These are phyloP conservation scores for Poeciliopsis gracilis DNA, from an alignment of 2,797 vertebrate genomes.

Conservation along the genomic window DNA sequence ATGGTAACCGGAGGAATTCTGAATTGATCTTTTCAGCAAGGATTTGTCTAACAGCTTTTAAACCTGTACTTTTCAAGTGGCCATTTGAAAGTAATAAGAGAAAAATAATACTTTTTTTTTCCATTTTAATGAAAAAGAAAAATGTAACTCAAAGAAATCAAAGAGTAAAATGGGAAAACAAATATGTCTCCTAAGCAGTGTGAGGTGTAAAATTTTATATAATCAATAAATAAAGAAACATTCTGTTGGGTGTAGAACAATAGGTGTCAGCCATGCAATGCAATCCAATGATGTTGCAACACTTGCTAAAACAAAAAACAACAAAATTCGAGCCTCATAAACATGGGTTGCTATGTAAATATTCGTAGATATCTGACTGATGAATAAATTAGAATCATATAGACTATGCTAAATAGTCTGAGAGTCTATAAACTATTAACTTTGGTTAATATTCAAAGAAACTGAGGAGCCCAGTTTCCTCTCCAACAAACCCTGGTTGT, in stretches of 20 bases:
- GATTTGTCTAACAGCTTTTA: not conserved
- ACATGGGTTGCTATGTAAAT: not conserved
- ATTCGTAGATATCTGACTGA: not conserved
- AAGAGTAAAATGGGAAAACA: not conserved
- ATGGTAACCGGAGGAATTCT: conserved; percentile 29
- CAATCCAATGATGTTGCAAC: not conserved
- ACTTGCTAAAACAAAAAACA: not conserved
- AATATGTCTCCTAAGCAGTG: not conserved
- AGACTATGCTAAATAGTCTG: not conserved
- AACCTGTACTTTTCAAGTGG: not conserved
- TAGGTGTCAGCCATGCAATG: no score
- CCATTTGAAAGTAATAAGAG: not conserved
- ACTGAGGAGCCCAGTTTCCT: not conserved
- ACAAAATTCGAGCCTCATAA: not conserved
- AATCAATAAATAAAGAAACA: not conserved
- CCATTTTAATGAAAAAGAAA: not conserved
- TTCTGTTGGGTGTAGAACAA: no score
- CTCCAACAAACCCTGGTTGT: conserved; percentile 9
- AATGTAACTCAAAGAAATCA: not conserved
- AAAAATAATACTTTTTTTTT: not conserved
- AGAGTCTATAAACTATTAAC: not conserved
- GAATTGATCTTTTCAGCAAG: conserved; percentile 27
- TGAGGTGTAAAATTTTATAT: not conserved
- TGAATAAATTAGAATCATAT: not conserved
- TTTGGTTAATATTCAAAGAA: not conserved